phyloP scores from a whole-genome alignment of 2,113 vertebrate species.

The Pan troglodytes region DNA sequence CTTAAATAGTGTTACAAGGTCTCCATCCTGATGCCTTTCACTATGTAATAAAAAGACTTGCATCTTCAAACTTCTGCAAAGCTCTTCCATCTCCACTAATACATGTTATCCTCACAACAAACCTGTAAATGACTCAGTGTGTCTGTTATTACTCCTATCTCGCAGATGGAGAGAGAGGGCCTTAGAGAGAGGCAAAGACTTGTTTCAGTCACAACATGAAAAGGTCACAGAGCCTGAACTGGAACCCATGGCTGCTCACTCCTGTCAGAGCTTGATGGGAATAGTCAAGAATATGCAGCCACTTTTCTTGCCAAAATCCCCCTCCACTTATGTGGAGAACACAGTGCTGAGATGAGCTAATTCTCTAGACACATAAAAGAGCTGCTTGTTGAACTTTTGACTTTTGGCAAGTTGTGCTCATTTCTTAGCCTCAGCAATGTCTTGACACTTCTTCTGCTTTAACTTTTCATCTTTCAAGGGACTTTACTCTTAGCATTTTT shows the following conservation, averaged over 20 bases:
- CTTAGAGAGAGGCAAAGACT: background rate
- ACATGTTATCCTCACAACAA: background rate
- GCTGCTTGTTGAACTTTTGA: background rate
- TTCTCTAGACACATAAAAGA: conserved; percentile 32
- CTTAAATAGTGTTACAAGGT: background rate
- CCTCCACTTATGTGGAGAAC: background rate
- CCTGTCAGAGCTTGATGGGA: background rate
- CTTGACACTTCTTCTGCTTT: background rate
- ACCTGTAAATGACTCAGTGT: background rate
- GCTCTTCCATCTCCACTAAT: background rate
- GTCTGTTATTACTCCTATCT: background rate
- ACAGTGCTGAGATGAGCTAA: conserved; percentile 14
- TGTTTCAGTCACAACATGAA: background rate
- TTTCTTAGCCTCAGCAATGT: background rate
- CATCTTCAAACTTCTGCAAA: background rate
- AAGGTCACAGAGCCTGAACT: background rate
- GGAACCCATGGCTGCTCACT: background rate
- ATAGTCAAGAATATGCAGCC: background rate
- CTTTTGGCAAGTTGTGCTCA: background rate
- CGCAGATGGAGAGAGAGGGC: background rate
- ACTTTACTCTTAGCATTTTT: background rate
- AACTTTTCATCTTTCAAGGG: background rate
- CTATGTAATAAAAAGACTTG: background rate
- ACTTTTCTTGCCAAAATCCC: conserved; percentile 9
- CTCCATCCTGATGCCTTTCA: background rate